Percentiles rank a stretch among this genome's conserved stretches.
These are phyloP conservation scores for Erythrocercus mccallii DNA, from an alignment of 2,113 vertebrate species.

Conservation along the genomic window DNA sequence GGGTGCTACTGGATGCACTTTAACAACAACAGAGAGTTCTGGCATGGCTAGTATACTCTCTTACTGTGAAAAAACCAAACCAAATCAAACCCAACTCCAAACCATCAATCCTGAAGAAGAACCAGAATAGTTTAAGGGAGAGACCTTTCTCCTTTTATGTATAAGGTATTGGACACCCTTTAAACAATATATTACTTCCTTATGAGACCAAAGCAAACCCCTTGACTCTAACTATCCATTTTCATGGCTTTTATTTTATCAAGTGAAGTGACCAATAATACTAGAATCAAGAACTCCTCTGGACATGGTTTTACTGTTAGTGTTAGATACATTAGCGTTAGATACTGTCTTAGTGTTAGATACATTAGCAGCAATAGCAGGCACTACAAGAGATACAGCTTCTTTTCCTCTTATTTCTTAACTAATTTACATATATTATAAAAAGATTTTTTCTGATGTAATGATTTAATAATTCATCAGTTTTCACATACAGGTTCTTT, in stretches of 20 bases:
- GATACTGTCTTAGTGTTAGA: not conserved
- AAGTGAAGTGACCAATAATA: not conserved
- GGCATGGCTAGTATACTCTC: not conserved
- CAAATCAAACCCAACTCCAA: not conserved
- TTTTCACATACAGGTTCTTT: not conserved
- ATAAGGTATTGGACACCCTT: not conserved
- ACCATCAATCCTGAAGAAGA: not conserved
- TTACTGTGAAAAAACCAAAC: not conserved
- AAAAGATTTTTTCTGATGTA: not conserved
- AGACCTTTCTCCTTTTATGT: not conserved
- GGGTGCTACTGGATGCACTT: not conserved
- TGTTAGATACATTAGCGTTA: not conserved
- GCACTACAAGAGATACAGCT: not conserved
- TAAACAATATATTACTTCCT: not conserved
- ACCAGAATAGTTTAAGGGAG: not conserved
- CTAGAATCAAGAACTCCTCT: not conserved
- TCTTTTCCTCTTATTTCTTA: not conserved
- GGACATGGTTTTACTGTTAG: not conserved
- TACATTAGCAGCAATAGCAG: accelerated
- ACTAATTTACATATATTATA: not conserved
- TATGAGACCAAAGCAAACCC: not conserved
- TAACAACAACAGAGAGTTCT: not conserved
- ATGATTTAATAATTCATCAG: not conserved
- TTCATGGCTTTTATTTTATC: not conserved
- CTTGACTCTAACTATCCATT: not conserved